Conservation (phyloP, 92 coral and sea anemone genomes). For the Zoanthus sociatus region DNA sequence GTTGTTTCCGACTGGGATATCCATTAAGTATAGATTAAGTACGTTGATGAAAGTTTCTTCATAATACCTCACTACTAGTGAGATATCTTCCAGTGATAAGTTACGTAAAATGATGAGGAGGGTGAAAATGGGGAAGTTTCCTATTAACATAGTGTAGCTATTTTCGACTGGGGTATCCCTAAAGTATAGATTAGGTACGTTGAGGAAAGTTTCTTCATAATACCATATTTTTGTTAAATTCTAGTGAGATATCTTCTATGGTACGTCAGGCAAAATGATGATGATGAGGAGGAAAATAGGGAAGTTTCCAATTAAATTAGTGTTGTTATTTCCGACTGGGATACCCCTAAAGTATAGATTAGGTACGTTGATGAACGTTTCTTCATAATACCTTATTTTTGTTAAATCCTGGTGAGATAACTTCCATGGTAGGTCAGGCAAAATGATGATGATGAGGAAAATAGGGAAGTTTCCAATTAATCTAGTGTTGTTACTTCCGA, state of each 20-base stretch:
- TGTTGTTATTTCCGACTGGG: slow-evolving; percentile 83
- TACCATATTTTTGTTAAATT: slow-evolving; percentile 88
- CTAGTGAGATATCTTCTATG: slow-evolving; percentile 44
- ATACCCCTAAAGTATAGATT: slow-evolving; percentile 76
- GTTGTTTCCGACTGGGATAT: slow-evolving; percentile 83
- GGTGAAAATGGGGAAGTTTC: slow-evolving; percentile 52
- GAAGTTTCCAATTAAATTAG: slow-evolving; percentile 57
- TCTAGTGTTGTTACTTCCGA: slow-evolving; percentile 85
- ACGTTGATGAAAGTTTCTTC: background rate
- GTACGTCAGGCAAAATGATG: slow-evolving; percentile 59
- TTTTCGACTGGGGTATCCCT: slow-evolving; percentile 79
- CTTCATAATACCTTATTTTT: slow-evolving; percentile 76
- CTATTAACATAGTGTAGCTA: slow-evolving; percentile 81
- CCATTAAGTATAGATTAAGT: background rate
- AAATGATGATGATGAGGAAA: slow-evolving; percentile 61
- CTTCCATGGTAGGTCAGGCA: slow-evolving; percentile 71
- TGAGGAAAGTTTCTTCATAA: background rate
- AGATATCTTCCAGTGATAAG: background rate
- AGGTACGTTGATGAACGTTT: slow-evolving; percentile 30
- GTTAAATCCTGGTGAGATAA: slow-evolving; percentile 44
- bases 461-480: slow-evolving; percentile 51
- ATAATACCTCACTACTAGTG: slow-evolving; percentile 47
- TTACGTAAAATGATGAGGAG: background rate
- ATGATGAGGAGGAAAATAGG: slow-evolving; percentile 72
- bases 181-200: background rate